Conservation (phyloP, 2,113 vertebrate species). For the Protobothrops flavoviridis region DNA sequence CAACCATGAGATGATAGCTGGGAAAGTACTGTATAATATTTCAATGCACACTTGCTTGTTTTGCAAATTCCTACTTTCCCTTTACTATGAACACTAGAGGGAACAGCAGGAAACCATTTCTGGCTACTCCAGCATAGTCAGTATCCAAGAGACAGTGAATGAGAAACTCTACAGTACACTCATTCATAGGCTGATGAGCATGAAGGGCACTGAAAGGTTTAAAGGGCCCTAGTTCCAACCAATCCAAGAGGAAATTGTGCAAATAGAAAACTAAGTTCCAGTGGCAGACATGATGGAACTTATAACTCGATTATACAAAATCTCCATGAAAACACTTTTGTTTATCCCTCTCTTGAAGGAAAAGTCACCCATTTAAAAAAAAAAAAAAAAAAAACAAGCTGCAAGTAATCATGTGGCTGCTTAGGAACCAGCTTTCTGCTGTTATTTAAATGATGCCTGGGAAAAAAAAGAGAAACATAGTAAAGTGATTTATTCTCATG, state of each 20-base stretch:
- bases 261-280: not conserved
- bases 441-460: conserved; percentile 32
- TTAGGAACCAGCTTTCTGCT: not conserved
- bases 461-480: not conserved
- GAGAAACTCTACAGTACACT: not conserved
- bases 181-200: not conserved
- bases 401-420: not conserved
- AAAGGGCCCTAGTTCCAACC: not conserved
- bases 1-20: conserved; percentile 50
- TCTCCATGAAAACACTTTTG: not conserved
- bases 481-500: conserved; percentile 24
- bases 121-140: not conserved
- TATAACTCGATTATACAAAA: not conserved
- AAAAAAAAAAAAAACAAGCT: not conserved
- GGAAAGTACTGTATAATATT: conserved; percentile 44
- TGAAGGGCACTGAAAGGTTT: not conserved
- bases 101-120: conserved; percentile 5
- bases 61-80: conserved; percentile 42
- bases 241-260: conserved; percentile 27
- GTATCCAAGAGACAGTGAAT: conserved; percentile 2
- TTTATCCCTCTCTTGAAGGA: not conserved
- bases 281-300: not conserved
- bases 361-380: not conserved
- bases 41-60: conserved; percentile 50
- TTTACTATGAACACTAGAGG: conserved; percentile 40